Evolutionary conservation across 2,113 vertebrate species (phyloP).

Genomic region (Hippoglossus stenolepis): DNA sequence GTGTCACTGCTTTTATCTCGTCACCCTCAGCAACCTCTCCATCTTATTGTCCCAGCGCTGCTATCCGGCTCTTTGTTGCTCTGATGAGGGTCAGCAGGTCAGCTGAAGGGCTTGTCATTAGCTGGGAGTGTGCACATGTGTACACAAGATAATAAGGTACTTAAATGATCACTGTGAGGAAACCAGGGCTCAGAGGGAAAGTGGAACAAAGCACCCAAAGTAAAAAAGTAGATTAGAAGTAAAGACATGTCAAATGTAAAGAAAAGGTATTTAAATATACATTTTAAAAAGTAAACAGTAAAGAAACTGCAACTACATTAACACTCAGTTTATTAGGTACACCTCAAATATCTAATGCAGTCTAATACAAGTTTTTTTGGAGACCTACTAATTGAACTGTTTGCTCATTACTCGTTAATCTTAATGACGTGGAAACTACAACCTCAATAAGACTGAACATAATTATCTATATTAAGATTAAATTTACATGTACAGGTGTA

Average conservation of each 20-base stretch:
- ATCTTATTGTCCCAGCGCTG: slow-evolving; percentile 57
- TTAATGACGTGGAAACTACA: too few species aligned
- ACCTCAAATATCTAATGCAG: too few species aligned
- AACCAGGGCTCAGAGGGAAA: neutral
- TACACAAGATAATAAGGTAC: slow-evolving; percentile 58
- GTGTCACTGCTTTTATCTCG: slow-evolving; percentile 61
- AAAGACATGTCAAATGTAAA: neutral
- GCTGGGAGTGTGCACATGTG: slow-evolving; percentile 38
- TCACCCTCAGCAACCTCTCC: slow-evolving; percentile 64
- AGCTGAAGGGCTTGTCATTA: slow-evolving; percentile 55
- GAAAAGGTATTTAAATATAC: neutral
- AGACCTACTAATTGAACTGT: too few species aligned
- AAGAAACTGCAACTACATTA: too few species aligned
- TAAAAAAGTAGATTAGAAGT: neutral
- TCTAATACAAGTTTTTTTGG: too few species aligned
- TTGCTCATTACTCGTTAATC: too few species aligned
- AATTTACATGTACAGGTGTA: too few species aligned
- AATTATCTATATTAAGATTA: too few species aligned
- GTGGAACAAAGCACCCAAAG: neutral
- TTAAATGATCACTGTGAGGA: slow-evolving; percentile 45
- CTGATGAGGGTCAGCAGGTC: slow-evolving; percentile 69
- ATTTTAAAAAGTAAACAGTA: too few species aligned
- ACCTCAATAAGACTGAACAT: too few species aligned
- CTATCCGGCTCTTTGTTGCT: slow-evolving; percentile 60
- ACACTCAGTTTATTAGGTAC: too few species aligned